Evolutionary conservation across 2,113 vertebrate species (phyloP).

Genomic region (Gnathonemus echidnorhynchus): DNA sequence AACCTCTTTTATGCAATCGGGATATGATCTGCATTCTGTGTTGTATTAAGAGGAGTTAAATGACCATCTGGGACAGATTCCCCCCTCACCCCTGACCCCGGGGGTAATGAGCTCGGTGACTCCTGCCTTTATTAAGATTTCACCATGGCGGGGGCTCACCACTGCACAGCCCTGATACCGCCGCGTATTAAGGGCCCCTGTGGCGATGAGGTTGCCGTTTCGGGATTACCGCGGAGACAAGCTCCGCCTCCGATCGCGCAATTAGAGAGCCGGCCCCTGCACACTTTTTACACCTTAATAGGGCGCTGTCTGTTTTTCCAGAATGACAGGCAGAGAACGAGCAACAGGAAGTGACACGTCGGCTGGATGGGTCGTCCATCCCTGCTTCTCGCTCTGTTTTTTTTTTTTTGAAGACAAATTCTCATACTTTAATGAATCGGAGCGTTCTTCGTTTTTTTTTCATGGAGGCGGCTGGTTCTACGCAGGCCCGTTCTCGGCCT

Average conservation of each 20-base stretch:
- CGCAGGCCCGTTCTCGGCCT: not conserved
- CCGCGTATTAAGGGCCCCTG: conserved; percentile 18
- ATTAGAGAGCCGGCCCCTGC: conserved; percentile 45
- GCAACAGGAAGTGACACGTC: not conserved
- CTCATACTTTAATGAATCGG: not conserved
- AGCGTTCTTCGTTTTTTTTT: not conserved
- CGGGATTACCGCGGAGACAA: conserved; percentile 9
- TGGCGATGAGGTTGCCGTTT: conserved; percentile 24
- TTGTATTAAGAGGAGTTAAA: conserved; percentile 65
- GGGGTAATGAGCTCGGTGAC: conserved; percentile 62
- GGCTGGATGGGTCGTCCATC: not conserved
- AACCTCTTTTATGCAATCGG: conserved; percentile 58
- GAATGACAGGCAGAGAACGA: conserved; percentile 35
- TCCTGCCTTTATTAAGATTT: conserved; percentile 52
- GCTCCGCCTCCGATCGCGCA: conserved; percentile 39
- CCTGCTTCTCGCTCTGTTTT: not conserved
- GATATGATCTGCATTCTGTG: conserved; percentile 60
- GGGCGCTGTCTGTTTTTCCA: conserved; percentile 36
- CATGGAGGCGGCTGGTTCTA: not conserved
- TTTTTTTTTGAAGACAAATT: not conserved
- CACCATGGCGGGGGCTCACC: conserved; percentile 49
- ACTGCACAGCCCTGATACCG: conserved; percentile 40
- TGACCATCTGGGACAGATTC: conserved; percentile 55
- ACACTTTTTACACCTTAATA: conserved; percentile 28
- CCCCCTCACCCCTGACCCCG: conserved; percentile 54